These are phyloP conservation scores for Drosophila watanabei DNA, from an alignment of 1,140 invertebrate genomes.

Conservation along the genomic window DNA sequence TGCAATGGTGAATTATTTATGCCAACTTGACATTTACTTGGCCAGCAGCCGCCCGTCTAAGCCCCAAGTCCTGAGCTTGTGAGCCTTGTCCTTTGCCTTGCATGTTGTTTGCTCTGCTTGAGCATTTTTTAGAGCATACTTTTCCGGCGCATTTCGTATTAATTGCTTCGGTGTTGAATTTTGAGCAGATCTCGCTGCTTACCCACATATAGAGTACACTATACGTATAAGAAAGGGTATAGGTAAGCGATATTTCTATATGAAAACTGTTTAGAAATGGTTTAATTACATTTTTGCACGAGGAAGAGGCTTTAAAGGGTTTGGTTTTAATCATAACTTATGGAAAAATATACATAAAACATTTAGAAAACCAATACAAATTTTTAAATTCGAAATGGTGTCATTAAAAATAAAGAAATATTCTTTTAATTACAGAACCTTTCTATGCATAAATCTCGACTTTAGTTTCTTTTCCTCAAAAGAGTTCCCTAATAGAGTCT, in stretches of 20 bases:
- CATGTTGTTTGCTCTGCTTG: slow-evolving; percentile 51
- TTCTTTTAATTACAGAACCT: neutral
- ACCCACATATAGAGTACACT: neutral
- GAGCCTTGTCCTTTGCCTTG: slow-evolving; percentile 49
- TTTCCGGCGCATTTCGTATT: slow-evolving; percentile 66
- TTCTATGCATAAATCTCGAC: neutral
- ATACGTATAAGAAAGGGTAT: neutral
- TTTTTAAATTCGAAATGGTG: neutral
- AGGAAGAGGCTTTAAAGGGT: neutral
- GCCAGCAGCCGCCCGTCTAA: slow-evolving; percentile 24
- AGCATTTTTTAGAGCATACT: slow-evolving; percentile 62
- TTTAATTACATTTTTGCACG: neutral
- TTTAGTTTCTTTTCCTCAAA: neutral
- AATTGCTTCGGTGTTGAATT: slow-evolving; percentile 57
- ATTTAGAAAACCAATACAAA: neutral
- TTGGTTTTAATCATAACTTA: too few relatives aligned
- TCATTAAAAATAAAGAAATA: neutral
- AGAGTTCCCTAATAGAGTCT: neutral
- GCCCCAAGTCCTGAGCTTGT: slow-evolving; percentile 14
- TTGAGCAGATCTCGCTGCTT: slow-evolving; percentile 2
- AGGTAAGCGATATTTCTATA: neutral
- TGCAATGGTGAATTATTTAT: slow-evolving; percentile 73
- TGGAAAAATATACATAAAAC: neutral
- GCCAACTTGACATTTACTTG: slow-evolving; percentile 78
- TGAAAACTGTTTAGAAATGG: neutral